Conservation (phyloP, 1,140 invertebrate genomes). For the Muscidifurax raptorellus region DNA sequence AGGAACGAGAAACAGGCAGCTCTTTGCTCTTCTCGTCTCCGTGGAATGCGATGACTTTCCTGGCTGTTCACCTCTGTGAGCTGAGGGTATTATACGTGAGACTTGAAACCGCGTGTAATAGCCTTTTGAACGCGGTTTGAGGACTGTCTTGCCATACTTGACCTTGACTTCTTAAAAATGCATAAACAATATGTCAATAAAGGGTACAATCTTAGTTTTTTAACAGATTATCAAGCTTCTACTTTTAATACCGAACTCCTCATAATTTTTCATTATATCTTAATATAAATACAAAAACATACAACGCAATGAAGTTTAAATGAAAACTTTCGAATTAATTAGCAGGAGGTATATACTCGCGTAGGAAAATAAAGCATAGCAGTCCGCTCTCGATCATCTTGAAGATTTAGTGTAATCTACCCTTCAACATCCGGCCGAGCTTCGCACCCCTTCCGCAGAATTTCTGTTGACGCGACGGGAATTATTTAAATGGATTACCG, state of each 20-base stretch:
- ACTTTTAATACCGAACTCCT: neutral
- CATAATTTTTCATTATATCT: neutral
- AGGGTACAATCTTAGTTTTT: too few relatives aligned
- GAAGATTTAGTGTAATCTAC: conserved; percentile 42
- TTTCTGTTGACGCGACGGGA: conserved; percentile 66
- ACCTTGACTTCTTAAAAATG: too few relatives aligned
- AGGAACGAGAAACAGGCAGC: neutral
- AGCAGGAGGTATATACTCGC: neutral
- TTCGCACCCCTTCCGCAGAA: conserved; percentile 55
- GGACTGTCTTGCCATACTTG: too few relatives aligned
- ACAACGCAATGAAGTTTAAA: neutral
- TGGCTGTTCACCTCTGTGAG: neutral
- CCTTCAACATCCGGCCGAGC: conserved; percentile 23
- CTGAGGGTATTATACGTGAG: too few relatives aligned
- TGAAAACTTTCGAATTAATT: neutral
- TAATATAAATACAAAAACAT: neutral
- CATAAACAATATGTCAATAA: too few relatives aligned
- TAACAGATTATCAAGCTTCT: too few relatives aligned
- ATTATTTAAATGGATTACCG: conserved; percentile 75
- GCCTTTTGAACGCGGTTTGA: too few relatives aligned
- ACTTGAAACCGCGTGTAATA: too few relatives aligned
- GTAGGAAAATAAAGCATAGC: neutral
- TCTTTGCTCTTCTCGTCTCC: neutral
- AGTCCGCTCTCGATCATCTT: conserved; percentile 26
- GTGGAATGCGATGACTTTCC: neutral